These are phyloP conservation scores for Trachythela sp. DNA, from an alignment of 64 coral and sea anemone species.

Conservation along the genomic window DNA sequence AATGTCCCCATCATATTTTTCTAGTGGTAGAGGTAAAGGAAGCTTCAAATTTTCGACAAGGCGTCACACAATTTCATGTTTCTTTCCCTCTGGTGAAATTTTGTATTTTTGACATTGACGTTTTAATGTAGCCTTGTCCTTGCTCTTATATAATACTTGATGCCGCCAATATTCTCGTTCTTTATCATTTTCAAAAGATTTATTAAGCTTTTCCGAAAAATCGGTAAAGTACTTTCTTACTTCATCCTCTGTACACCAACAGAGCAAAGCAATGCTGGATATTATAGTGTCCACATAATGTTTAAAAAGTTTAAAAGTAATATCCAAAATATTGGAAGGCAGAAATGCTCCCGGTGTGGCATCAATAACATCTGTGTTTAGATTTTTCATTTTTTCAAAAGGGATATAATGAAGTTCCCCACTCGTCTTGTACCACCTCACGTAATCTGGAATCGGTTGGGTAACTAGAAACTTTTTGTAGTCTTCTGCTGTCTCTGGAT, in stretches of 20 bases:
- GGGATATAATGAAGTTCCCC: constrained; percentile 54
- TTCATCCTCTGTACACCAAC: constrained; percentile 32
- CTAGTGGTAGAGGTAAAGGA: not conserved
- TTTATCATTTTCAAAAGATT: constrained; percentile 39
- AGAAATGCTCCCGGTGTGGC: constrained; percentile 39
- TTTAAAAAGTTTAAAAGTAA: constrained; percentile 32
- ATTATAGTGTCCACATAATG: not conserved
- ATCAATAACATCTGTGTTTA: not conserved
- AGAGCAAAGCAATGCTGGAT: not conserved
- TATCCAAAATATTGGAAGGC: constrained; percentile 48
- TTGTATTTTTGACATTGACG: constrained; percentile 14
- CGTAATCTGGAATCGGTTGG: constrained; percentile 58
- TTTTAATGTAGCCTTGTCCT: constrained; percentile 29
- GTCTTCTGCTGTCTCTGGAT: constrained; percentile 4
- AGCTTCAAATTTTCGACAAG: constrained; percentile 9
- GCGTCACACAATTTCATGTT: constrained; percentile 29
- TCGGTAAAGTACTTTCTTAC: constrained; percentile 38
- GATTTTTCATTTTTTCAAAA: constrained; percentile 12
- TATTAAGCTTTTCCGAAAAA: constrained; percentile 8
- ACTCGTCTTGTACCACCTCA: constrained; percentile 30
- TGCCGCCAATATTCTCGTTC: constrained; percentile 39
- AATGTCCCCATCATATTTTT: not conserved
- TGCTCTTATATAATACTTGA: constrained; percentile 32
- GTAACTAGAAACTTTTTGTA: not conserved
- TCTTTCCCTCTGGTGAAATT: constrained; percentile 34